A percentile compares a stretch with the other conserved stretches of the same genome.
phyloP scores from a whole-genome alignment of 2,888 invertebrate species.

The Thereva nobilitata region DNA sequence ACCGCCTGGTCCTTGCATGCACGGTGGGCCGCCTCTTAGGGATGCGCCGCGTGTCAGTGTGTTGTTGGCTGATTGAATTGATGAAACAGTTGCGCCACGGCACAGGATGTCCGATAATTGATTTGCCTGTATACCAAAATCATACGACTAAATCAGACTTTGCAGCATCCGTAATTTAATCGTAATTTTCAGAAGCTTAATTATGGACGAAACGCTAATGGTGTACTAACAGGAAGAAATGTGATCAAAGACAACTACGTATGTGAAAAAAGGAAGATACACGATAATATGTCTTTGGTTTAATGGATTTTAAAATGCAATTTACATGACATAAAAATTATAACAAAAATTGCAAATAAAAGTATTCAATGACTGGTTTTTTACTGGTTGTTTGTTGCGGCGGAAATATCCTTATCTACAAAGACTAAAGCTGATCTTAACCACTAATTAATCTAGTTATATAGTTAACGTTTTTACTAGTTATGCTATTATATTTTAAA shows the following conservation, averaged over 20 bases:
- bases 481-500: too few species aligned
- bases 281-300: neutral
- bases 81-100: constrained; percentile 58
- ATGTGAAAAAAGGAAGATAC: neutral
- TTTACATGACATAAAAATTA: too few species aligned
- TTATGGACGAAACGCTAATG: constrained; percentile 42
- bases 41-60: constrained; percentile 58
- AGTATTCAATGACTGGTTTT: too few species aligned
- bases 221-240: constrained; percentile 7
- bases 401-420: too few species aligned
- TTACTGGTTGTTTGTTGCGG: too few species aligned
- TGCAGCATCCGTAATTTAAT: constrained; percentile 39
- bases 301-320: too few species aligned
- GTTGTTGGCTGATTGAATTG: constrained; percentile 59
- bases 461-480: too few species aligned
- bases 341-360: too few species aligned
- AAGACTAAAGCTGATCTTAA: too few species aligned
- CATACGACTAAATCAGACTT: constrained; percentile 53
- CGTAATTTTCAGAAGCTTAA: constrained; percentile 26
- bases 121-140: constrained; percentile 59
- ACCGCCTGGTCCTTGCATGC: constrained; percentile 46
- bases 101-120: constrained; percentile 59
- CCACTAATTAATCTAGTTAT: too few species aligned
- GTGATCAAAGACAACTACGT: neutral
- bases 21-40: constrained; percentile 48